Evolutionary conservation across 2,797 vertebrate genomes (phyloP).

Genomic region (Lindbergichthys nudifrons): DNA sequence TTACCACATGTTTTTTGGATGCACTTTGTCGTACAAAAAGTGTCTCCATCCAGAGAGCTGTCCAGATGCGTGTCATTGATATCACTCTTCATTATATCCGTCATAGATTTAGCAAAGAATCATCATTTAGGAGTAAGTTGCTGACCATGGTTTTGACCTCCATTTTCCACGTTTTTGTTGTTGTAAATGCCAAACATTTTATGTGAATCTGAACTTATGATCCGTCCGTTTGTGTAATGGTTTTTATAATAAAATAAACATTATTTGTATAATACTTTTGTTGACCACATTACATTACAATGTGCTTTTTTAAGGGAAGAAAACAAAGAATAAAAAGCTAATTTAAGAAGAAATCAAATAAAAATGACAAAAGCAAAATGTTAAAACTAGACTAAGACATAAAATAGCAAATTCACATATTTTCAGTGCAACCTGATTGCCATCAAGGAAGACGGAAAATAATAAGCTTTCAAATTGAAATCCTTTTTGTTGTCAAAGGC

Average conservation of each 20-base stretch:
- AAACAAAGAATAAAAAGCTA: neutral
- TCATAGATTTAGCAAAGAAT: neutral
- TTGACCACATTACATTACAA: neutral
- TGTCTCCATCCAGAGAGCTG: too few species aligned
- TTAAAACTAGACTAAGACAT: neutral
- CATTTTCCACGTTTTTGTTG: neutral
- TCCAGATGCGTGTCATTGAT: neutral
- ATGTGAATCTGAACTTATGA: neutral
- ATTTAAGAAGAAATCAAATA: neutral
- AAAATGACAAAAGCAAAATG: neutral
- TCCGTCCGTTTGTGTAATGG: neutral
- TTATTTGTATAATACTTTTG: neutral
- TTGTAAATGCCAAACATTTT: neutral
- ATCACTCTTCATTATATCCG: neutral
- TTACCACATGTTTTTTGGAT: too few species aligned
- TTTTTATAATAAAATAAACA: neutral
- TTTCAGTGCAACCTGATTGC: neutral
- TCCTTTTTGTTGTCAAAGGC: neutral
- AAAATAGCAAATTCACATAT: neutral
- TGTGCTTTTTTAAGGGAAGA: neutral
- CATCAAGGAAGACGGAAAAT: neutral
- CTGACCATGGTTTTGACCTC: neutral
- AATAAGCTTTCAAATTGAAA: neutral
- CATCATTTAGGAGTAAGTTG: neutral
- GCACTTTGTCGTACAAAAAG: too few species aligned